Base-by-base conservation (phyloP, 1,140 invertebrate species). In the Megathymus violae region DNA sequence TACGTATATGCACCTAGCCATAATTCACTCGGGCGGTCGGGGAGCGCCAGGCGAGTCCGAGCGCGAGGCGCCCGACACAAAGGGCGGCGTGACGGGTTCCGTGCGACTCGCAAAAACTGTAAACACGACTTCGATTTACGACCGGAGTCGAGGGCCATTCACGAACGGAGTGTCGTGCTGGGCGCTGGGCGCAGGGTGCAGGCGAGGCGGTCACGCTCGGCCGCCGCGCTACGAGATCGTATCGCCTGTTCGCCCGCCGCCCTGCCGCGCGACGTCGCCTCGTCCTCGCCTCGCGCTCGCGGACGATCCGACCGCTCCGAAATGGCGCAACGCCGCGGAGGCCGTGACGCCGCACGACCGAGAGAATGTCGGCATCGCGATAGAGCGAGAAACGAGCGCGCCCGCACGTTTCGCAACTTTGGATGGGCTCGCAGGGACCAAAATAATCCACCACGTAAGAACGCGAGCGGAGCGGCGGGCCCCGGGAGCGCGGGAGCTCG, bases 291-390 rank as follows among this genome's bases (percentile, higher is more conserved):
- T 75, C 71, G 74, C 76, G 66, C 62, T 71, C 76, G 72, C 79
- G 77, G 77, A 81, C 82, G 81, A 84, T 76, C 78, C 80, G 82
- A 79, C 76, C 82, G 81, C 78, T 88, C 83, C 79, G 83, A 81
- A 88, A 89, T 89, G 87, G 87, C 87, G 87, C 84, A 89, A 86
- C 87, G 82, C 71, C 67, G 71, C 82, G 79, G 83, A 86, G 86
- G 86, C 86, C 86, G 82, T 88, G 82, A 88, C 85, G 85, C 82
- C 76, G 79, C 71, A 77, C 77, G 80, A 71, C 72, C 78, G 80
- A 84, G 85, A 89, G 86, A 89, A 87, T 83, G 83, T 86, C 78
- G 77, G 78, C 78, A 74, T 70, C 76, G 76, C 81, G 78, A 71
- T 74, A 65, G 73, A 80, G 69, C 74, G 80, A 78, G 79, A 78